A percentile compares a stretch with the other conserved stretches of the same genome.
Evolutionary conservation across 1,140 invertebrate genomes (phyloP).

Genomic region (Arctopsyche grandis): DNA sequence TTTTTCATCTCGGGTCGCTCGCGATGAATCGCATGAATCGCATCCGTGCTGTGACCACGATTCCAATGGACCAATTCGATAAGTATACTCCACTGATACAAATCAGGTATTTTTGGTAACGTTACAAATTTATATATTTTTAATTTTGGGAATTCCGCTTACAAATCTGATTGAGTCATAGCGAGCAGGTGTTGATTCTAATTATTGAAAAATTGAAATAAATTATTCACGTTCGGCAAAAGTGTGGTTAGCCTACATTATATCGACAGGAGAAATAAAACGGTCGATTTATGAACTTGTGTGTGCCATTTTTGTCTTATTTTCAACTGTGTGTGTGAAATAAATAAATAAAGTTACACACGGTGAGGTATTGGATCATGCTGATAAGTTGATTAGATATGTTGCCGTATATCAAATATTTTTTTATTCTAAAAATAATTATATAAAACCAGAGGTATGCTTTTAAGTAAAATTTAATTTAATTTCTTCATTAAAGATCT

Average conservation of each 20-base stretch:
- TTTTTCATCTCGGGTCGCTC: slow-evolving; percentile 47
- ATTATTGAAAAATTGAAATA: no score
- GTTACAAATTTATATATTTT: no score
- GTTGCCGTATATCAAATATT: not conserved
- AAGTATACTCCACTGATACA: not conserved
- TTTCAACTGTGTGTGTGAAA: slow-evolving; percentile 6
- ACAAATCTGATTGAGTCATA: no score
- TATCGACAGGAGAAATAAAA: slow-evolving; percentile 24
- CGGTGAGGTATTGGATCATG: slow-evolving; percentile 35
- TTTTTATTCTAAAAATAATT: no score
- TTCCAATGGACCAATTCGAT: not conserved
- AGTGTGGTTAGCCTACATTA: not conserved
- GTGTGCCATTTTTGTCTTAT: slow-evolving; percentile 32
- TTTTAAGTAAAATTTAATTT: no score
- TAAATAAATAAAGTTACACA: slow-evolving; percentile 28
- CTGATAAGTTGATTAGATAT: slow-evolving; percentile 39
- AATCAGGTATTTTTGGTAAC: no score
- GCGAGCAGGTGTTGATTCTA: no score
- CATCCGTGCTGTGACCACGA: slow-evolving; percentile 13
- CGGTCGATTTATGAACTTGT: slow-evolving; percentile 31
- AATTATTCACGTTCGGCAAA: no score
- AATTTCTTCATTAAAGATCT: no score
- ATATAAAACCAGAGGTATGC: no score
- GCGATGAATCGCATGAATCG: slow-evolving; percentile 41
- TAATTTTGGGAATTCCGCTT: no score